A percentile compares a stretch with the other conserved stretches of the same genome.
Evolutionary conservation across 2,888 invertebrate genomes (phyloP).

Genomic region (Athalia cordata): DNA sequence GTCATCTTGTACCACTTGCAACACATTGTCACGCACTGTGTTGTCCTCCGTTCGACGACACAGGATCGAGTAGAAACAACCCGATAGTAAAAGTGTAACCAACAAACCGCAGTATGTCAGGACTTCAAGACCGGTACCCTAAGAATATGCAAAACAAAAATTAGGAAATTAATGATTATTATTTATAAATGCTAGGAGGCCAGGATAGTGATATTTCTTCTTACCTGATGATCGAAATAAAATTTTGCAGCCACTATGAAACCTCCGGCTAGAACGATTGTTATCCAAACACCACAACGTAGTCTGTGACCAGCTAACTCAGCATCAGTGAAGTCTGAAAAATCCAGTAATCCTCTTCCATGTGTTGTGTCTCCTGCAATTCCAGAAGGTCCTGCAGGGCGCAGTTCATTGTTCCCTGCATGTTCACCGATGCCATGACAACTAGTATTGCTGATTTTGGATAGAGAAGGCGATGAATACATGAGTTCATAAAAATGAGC

Average conservation of each 20-base stretch:
- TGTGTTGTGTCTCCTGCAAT: background rate
- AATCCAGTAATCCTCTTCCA: conserved; percentile 72
- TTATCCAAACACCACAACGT: conserved; percentile 81
- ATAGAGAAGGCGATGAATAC: too few relatives aligned
- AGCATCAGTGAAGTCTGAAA: conserved; percentile 82
- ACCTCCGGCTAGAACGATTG: conserved; percentile 81
- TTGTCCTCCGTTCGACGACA: conserved; percentile 59
- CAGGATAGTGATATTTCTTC: conserved; percentile 21
- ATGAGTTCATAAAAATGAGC: too few relatives aligned
- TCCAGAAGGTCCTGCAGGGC: background rate
- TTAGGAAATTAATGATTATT: background rate
- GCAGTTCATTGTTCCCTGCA: background rate
- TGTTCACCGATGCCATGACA: conserved; percentile 8
- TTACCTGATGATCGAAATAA: conserved; percentile 82
- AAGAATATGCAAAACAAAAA: background rate
- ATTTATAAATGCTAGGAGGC: background rate
- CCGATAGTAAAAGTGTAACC: conserved; percentile 65
- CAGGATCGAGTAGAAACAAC: conserved; percentile 65
- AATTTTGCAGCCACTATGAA: conserved; percentile 84
- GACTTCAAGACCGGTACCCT: conserved; percentile 77
- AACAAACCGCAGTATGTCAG: conserved; percentile 75
- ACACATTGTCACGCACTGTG: background rate
- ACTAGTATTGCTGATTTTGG: background rate
- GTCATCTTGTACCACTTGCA: conserved; percentile 56
- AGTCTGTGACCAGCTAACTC: conserved; percentile 77